Evolutionary conservation across 2,888 invertebrate genomes (phyloP).

Genomic region (Epinotia demarniana): DNA sequence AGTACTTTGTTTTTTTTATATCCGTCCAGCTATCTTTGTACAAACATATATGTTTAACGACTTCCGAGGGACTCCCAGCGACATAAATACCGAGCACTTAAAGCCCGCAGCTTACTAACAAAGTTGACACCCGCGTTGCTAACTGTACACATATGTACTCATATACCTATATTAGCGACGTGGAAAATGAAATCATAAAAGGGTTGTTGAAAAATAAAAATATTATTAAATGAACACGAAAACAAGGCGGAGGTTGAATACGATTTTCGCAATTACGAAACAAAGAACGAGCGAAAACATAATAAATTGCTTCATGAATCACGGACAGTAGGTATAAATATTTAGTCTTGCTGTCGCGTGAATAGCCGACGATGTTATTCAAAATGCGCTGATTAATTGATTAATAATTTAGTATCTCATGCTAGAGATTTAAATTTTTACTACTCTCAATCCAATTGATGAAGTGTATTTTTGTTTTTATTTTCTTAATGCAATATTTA

Average conservation of each 20-base stretch:
- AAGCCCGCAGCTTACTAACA: not conserved
- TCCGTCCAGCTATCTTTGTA: not conserved
- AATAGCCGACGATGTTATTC: constrained; percentile 12
- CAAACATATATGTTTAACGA: not conserved
- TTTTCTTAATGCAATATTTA: too few relatives aligned
- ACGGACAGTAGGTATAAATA: constrained; percentile 25
- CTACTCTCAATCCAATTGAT: not conserved
- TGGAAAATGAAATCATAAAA: constrained; percentile 16
- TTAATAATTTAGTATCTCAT: not conserved
- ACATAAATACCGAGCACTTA: not conserved
- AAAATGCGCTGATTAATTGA: constrained; percentile 16
- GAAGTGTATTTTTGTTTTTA: too few relatives aligned
- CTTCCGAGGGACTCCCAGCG: not conserved
- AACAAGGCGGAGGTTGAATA: constrained; percentile 17
- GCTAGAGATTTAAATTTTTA: not conserved
- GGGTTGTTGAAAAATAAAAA: constrained; percentile 24
- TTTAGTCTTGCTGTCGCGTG: constrained; percentile 17
- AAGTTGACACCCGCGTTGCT: not conserved
- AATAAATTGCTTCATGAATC: constrained; percentile 41
- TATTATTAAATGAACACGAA: constrained; percentile 34
- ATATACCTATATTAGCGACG: too few relatives aligned
- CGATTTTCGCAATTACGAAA: constrained; percentile 39
- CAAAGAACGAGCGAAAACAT: constrained; percentile 38
- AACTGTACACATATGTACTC: not conserved
- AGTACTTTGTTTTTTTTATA: not conserved